Conservation (phyloP, 2,797 vertebrate genomes). For the Anguilla megastoma region DNA sequence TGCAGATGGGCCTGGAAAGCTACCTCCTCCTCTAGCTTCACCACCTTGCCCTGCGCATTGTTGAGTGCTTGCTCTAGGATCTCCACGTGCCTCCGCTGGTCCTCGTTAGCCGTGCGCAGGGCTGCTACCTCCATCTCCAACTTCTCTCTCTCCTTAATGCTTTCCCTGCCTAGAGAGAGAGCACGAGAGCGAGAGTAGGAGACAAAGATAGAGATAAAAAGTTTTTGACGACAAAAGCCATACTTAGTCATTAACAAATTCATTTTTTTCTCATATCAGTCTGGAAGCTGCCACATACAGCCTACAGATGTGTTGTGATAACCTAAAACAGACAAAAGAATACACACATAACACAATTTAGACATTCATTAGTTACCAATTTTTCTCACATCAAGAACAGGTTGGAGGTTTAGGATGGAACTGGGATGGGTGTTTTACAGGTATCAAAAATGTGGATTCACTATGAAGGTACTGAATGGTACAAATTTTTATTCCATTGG, state of each 20-base stretch:
- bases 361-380: not conserved
- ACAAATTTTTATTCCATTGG: too few relatives aligned
- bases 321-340: not conserved
- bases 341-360: not conserved
- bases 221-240: not conserved
- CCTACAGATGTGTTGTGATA: not conserved
- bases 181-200: not conserved
- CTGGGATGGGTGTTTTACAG: not conserved
- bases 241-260: conserved; percentile 24
- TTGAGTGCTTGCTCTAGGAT: conserved; percentile 83
- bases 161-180: conserved; percentile 72
- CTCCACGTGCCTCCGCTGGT: conserved; percentile 80
- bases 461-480: too few relatives aligned
- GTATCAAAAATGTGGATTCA: too few relatives aligned
- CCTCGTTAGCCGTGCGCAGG: conserved; percentile 75
- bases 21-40: conserved; percentile 86
- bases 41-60: conserved; percentile 80
- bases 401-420: not conserved
- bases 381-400: not conserved
- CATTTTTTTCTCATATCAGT: not conserved
- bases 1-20: conserved; percentile 33
- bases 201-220: not conserved
- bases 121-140: conserved; percentile 77
- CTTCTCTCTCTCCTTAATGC: conserved; percentile 80
- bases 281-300: not conserved